Evolutionary conservation across 1,140 invertebrate species (phyloP).

Genomic region (Ips nitidus): DNA sequence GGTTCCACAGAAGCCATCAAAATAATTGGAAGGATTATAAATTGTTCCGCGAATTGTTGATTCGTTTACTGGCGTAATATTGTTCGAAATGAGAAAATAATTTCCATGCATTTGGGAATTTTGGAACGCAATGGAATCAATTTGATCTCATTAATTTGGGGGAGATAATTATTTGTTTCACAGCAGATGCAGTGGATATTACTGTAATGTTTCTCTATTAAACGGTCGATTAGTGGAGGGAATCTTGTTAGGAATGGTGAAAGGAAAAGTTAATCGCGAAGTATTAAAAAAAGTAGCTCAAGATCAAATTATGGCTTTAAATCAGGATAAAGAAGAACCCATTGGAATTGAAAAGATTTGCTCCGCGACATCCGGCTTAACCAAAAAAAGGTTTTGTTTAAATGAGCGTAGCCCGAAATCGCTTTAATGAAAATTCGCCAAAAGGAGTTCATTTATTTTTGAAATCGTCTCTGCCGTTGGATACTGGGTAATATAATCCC

Average conservation of each 20-base stretch:
- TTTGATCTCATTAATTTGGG: neutral
- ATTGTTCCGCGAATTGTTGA: too few species aligned
- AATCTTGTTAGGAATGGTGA: neutral
- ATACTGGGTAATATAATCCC: slow-evolving; percentile 31
- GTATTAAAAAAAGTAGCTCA: neutral
- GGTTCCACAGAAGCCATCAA: too few species aligned
- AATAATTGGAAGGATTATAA: too few species aligned
- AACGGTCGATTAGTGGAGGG: neutral
- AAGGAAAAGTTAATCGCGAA: slow-evolving; percentile 6
- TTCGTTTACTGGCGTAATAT: too few species aligned
- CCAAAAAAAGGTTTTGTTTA: slow-evolving; percentile 33
- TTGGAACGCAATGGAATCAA: neutral
- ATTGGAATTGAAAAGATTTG: slow-evolving; percentile 34
- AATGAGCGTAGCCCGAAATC: slow-evolving; percentile 26
- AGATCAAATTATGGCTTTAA: slow-evolving; percentile 30
- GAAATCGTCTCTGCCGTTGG: slow-evolving; percentile 30
- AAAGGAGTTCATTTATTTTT: slow-evolving; percentile 35
- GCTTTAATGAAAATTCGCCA: slow-evolving; percentile 32
- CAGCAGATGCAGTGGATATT: neutral
- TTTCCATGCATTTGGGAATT: slow-evolving; percentile 2
- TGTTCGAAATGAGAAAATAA: neutral
- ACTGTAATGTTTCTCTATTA: neutral
- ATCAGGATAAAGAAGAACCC: slow-evolving; percentile 16
- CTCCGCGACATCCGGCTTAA: slow-evolving; percentile 29
- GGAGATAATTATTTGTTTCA: neutral